phyloP scores from a whole-genome alignment of 2,888 invertebrate species.

The Endomychus coccineus region DNA sequence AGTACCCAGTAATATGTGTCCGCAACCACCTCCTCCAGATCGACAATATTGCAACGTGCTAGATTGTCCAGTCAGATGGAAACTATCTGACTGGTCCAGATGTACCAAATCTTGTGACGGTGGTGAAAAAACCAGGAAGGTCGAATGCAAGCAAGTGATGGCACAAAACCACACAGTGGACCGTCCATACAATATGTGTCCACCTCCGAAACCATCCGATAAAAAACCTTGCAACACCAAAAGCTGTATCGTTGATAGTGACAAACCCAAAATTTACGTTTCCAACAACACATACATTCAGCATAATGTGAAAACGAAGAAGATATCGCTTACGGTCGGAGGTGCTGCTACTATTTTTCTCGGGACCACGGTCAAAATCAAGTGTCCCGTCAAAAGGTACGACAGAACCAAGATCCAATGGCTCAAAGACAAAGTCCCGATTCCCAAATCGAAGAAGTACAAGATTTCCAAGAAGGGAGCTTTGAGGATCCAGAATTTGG shows the following conservation, averaged over 20 bases:
- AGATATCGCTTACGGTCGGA: constrained; percentile 80
- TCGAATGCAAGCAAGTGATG: constrained; percentile 87
- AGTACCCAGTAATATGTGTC: constrained; percentile 91
- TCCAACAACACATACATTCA: constrained; percentile 78
- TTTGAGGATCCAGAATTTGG: constrained; percentile 73
- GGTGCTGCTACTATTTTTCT: constrained; percentile 85
- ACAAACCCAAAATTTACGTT: constrained; percentile 68
- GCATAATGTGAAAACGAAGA: constrained; percentile 71
- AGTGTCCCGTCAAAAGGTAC: constrained; percentile 83
- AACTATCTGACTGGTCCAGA: constrained; percentile 79
- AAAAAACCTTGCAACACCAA: constrained; percentile 81
- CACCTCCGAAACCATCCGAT: constrained; percentile 64
- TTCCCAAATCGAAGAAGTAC: constrained; percentile 72
- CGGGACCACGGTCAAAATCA: constrained; percentile 87
- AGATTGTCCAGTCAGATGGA: constrained; percentile 90
- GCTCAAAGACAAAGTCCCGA: constrained; percentile 77
- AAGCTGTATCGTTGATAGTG: constrained; percentile 65
- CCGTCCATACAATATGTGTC: constrained; percentile 67
- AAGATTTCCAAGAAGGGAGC: constrained; percentile 89
- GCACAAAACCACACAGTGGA: constrained; percentile 86
- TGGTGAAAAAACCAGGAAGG: constrained; percentile 77
- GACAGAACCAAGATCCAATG: constrained; percentile 79
- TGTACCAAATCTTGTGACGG: constrained; percentile 92
- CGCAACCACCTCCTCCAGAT: constrained; percentile 82
- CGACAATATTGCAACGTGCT: constrained; percentile 86